Evolutionary conservation across 2,888 invertebrate species (phyloP), one percentile per base, ranked within the genome.

Genomic region (Acleris holmiana): DNA sequence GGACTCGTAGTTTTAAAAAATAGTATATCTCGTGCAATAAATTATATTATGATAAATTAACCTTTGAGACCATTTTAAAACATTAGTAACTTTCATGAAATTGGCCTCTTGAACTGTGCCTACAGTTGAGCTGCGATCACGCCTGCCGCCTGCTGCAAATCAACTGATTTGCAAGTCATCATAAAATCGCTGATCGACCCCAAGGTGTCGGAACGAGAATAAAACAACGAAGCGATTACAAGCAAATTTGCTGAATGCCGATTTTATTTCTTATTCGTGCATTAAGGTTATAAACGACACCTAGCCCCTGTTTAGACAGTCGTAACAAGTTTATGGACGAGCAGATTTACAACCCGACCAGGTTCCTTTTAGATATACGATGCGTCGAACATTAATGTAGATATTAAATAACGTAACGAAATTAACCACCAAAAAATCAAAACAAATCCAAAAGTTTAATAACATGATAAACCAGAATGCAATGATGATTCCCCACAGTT

Each of bases 241-340:
- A 73, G 70, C 69, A 72, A 78, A 80, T 77, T n/a, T 74, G 75
- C 73, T 72, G 70, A 72, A 71, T 70, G 72, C 73, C 70, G 72
- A 76, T 77, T 82, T 82, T 81, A 78, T 76, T 79, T 81, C 73
- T 79, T 80, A 82, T 83, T 79, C 76, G 74, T 78, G 79, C 80
- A 88, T 87, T 85, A 86, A 82, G 76, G 80, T 80, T 73, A 79
- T 86, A 88, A 87, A 88, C 74, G 87, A 85, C 86, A 80, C 84
- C 85, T 84, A 89, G 85, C 84, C 89, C 80, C 88, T 89, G 86
- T 90, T 91, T 88, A 90, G 90, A 86, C 86, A 85, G 87, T 88
- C 89, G 88, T 90, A 90, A 88, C 78, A 73, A 76, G 77, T 91
- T 91, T 88, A 91, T 87, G 90, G 76, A 77, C 82, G 82, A 78